Percentiles rank a stretch among this genome's conserved stretches.
These are phyloP conservation scores for Eurytoma californica DNA, from an alignment of 2,888 invertebrate species.

Conservation along the genomic window DNA sequence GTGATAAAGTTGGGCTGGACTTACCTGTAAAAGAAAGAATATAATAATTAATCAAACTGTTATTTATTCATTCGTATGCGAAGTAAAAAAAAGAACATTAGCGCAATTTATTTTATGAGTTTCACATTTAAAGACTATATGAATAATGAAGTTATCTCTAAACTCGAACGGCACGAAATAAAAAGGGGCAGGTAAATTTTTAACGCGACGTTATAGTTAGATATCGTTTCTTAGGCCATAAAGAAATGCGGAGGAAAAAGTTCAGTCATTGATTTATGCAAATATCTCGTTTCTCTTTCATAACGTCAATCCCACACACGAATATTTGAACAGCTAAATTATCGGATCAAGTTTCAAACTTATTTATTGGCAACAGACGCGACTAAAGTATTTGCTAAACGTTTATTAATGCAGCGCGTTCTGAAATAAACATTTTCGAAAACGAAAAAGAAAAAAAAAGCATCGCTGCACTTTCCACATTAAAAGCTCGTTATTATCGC, in stretches of 20 bases:
- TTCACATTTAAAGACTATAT: no score
- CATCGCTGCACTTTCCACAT: no score
- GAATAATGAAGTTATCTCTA: no score
- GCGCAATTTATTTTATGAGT: no score
- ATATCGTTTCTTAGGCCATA: no score
- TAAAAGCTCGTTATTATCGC: no score
- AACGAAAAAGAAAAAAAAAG: no score
- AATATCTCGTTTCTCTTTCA: constrained; percentile 52
- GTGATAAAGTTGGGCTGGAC: background rate
- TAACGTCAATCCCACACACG: constrained; percentile 42
- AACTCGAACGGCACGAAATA: no score
- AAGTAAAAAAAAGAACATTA: no score
- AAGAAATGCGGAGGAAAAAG: constrained; percentile 20
- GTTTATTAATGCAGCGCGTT: background rate
- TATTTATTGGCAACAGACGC: constrained; percentile 34
- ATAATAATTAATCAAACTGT: background rate
- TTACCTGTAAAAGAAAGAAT: constrained; percentile 43
- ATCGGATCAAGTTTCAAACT: constrained; percentile 40
- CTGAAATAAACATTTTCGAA: background rate
- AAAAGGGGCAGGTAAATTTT: no score
- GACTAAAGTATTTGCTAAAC: background rate
- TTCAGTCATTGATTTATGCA: constrained; percentile 48
- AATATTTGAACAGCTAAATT: constrained; percentile 37
- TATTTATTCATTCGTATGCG: background rate
- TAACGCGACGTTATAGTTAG: no score